phyloP scores from a whole-genome alignment of 1,140 invertebrate species.

The Papilio xuthus region DNA sequence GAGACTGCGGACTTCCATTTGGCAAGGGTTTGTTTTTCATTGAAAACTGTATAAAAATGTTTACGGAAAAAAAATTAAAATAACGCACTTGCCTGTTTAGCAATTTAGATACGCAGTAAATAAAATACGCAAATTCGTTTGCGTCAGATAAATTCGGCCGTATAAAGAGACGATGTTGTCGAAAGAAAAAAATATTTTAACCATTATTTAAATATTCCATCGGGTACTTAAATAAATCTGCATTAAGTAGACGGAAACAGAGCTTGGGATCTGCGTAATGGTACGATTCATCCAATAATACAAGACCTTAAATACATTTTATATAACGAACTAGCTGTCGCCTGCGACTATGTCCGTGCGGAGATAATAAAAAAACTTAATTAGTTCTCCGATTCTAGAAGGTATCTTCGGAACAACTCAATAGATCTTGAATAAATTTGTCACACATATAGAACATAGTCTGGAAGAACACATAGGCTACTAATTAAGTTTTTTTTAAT shows the following conservation, averaged over 20 bases:
- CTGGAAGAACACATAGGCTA: too few relatives aligned
- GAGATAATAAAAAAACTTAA: too few relatives aligned
- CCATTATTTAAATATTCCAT: slow-evolving; percentile 32
- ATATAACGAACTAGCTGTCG: too few relatives aligned
- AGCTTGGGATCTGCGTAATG: neutral
- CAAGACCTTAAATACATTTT: neutral
- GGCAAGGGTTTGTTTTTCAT: too few relatives aligned
- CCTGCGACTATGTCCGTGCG: too few relatives aligned
- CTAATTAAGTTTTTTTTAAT: too few relatives aligned
- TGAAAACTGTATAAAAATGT: too few relatives aligned
- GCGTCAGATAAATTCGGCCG: neutral
- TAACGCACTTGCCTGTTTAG: neutral
- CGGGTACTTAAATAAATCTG: slow-evolving; percentile 24
- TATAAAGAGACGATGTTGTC: slow-evolving; percentile 25
- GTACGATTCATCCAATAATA: neutral
- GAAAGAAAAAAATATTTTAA: slow-evolving; percentile 29
- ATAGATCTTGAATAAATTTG: too few relatives aligned
- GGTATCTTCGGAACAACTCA: too few relatives aligned
- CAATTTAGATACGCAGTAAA: slow-evolving; percentile 24
- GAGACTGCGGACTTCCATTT: too few relatives aligned
- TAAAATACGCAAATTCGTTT: slow-evolving; percentile 17
- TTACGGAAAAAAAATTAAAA: neutral
- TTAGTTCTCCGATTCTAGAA: too few relatives aligned
- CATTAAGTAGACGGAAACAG: slow-evolving; percentile 15
- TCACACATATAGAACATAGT: too few relatives aligned